These are phyloP conservation scores for Cetonia aurata DNA, from an alignment of 2,888 invertebrate genomes.

Conservation along the genomic window DNA sequence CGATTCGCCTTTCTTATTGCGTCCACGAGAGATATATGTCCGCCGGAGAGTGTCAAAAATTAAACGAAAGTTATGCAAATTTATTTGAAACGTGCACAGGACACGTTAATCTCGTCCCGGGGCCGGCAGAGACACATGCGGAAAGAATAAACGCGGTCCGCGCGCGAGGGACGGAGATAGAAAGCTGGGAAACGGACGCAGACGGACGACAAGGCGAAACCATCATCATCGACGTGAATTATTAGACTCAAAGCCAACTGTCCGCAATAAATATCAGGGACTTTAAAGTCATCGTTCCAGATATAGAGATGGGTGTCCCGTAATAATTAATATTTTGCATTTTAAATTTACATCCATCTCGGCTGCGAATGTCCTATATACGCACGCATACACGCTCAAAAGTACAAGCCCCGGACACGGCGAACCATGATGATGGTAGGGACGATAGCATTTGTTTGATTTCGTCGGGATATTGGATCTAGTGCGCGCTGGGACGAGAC, in stretches of 20 bases:
- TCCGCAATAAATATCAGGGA: slow-evolving; percentile 48
- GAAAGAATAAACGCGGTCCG: neutral
- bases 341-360: slow-evolving; percentile 44
- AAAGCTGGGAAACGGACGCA: neutral
- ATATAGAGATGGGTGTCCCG: slow-evolving; percentile 44
- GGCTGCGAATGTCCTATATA: neutral
- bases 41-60: slow-evolving; percentile 42
- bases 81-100: slow-evolving; percentile 44
- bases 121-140: neutral
- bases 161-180: neutral
- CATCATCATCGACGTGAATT: slow-evolving; percentile 47
- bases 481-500: slow-evolving; percentile 24
- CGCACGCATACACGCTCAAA: too few species aligned
- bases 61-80: slow-evolving; percentile 46
- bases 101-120: slow-evolving; percentile 43
- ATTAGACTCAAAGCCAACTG: slow-evolving; percentile 48
- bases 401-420: neutral
- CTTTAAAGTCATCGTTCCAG: slow-evolving; percentile 47
- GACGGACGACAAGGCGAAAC: slow-evolving; percentile 14
- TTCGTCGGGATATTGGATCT: slow-evolving; percentile 18
- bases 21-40: slow-evolving; percentile 27
- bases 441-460: slow-evolving; percentile 37
- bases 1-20: slow-evolving; percentile 25
- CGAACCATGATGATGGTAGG: slow-evolving; percentile 4
- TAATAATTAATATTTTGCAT: slow-evolving; percentile 48